phyloP scores from a whole-genome alignment of 2,888 invertebrate genomes.

The Agriopis aurantiaria region DNA sequence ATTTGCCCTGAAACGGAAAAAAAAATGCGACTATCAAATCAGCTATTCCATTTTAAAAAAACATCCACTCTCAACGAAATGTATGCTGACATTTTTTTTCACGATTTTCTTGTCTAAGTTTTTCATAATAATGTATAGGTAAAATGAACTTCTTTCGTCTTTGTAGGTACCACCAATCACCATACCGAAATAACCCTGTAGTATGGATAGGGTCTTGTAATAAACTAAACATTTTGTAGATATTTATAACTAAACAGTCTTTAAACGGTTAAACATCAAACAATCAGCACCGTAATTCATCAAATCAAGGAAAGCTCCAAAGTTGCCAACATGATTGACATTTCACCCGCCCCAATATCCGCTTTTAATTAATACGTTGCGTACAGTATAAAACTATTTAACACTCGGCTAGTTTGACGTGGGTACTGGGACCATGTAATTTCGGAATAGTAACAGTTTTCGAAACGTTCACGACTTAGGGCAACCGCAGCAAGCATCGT shows the following conservation, averaged over 20 bases:
- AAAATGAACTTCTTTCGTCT: too few relatives aligned
- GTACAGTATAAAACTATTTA: slow-evolving; percentile 74
- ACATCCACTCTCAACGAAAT: too few relatives aligned
- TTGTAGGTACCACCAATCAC: too few relatives aligned
- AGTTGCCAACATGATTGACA: slow-evolving; percentile 55
- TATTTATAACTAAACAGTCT: not conserved
- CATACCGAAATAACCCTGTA: too few relatives aligned
- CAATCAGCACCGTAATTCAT: slow-evolving; percentile 19
- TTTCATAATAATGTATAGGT: too few relatives aligned
- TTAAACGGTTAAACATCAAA: slow-evolving; percentile 10
- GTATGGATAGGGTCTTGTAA: too few relatives aligned
- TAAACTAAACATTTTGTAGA: not conserved
- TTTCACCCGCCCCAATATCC: slow-evolving; percentile 45
- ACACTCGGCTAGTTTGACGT: slow-evolving; percentile 74
- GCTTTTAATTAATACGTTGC: slow-evolving; percentile 77
- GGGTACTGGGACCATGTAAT: slow-evolving; percentile 84
- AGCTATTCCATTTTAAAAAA: too few relatives aligned
- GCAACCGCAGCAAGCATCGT: slow-evolving; percentile 79
- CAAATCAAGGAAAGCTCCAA: slow-evolving; percentile 24
- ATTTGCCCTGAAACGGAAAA: too few relatives aligned
- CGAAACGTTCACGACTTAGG: slow-evolving; percentile 79
- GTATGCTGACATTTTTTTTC: too few relatives aligned
- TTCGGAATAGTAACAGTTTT: slow-evolving; percentile 80
- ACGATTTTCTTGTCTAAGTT: too few relatives aligned
- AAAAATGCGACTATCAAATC: too few relatives aligned